Base-by-base conservation (phyloP, 2,888 invertebrate species). In the Oeneis ivallda region DNA sequence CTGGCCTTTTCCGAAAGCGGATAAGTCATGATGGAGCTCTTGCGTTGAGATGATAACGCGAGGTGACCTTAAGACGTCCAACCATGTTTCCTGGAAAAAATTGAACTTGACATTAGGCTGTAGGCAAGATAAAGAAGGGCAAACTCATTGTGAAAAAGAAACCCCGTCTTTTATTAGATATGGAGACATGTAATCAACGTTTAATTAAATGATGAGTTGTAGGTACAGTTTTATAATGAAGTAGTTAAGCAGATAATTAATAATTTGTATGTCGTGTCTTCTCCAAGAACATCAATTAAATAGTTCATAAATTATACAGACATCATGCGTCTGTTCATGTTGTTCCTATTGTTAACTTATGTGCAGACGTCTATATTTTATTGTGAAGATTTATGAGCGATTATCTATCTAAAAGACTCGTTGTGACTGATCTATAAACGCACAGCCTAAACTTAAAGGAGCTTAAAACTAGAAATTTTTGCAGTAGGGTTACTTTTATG, bases 201-300 rank as follows among this genome's bases (percentile, higher is more conserved):
- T 15, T 7, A 52, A n/a, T 37, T 17, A 39, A 37, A 37, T 9
- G 15, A 4, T 9, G n/a, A 11, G 17, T 17, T 5, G 17, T 11
- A 8, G 32, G 32, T 32, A 37, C 37, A 17, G 3, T 10, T 34
- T 34, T 34, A 13, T 15, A 37, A 37, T n/a, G 9, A 37, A 54
- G 37, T 32, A 32, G 26, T n/a, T 32, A 52, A 52, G 17, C 15
- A 17, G 47, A 47, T 47, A 47, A 47, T 47, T 17, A 17, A 47
- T 47, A 47, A 47, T 47, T 17, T 52, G 32, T 52, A 26, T 52
- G 50, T 52, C n/a, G 32, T 52, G 50, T 32, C 32, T 13, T 32
- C 13, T 32, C 13, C 50, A 54, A 39, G 34, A 37, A 54, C 54
- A 37, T 54, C 54, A 54, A 39, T 54, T 54, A 54, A 34, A 15